Evolutionary conservation across 2,113 vertebrate genomes (phyloP).

Genomic region (Campylorhamphus procurvoides): DNA sequence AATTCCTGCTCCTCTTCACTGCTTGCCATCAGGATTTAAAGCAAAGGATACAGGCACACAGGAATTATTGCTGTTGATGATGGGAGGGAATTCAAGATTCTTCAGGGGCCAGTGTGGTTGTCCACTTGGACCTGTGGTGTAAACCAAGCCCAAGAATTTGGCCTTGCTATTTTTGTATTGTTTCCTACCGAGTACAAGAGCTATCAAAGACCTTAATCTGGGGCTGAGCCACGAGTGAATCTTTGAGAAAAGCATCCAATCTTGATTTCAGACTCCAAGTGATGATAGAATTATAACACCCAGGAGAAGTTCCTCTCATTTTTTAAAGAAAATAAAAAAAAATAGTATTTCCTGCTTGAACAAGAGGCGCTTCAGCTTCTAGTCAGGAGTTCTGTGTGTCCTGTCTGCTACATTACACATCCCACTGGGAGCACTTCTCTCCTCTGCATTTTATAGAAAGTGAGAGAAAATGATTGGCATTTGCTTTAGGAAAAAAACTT

Average conservation of each 20-base stretch:
- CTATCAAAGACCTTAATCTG: background rate
- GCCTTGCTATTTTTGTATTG: slow-evolving; percentile 1
- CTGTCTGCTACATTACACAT: background rate
- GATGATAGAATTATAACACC: slow-evolving; percentile 46
- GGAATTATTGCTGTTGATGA: background rate
- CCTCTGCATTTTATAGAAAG: background rate
- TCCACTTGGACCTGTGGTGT: background rate
- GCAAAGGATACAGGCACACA: background rate
- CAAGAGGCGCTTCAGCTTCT: background rate
- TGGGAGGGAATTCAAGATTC: background rate
- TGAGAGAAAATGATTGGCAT: background rate
- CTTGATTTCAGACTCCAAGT: slow-evolving; percentile 42
- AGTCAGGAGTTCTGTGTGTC: background rate
- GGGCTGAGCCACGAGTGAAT: background rate
- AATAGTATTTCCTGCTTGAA: background rate
- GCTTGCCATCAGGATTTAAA: background rate
- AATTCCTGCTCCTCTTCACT: background rate
- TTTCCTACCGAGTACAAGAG: background rate
- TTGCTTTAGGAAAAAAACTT: background rate
- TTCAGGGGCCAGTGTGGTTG: background rate
- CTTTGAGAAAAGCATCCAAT: slow-evolving; percentile 36
- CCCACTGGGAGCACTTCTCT: background rate
- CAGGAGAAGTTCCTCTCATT: slow-evolving; percentile 14
- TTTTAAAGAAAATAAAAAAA: background rate
- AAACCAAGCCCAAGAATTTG: slow-evolving; percentile 16